Base-by-base conservation (phyloP, 2,113 vertebrate genomes). In the Leuciscus idus region DNA sequence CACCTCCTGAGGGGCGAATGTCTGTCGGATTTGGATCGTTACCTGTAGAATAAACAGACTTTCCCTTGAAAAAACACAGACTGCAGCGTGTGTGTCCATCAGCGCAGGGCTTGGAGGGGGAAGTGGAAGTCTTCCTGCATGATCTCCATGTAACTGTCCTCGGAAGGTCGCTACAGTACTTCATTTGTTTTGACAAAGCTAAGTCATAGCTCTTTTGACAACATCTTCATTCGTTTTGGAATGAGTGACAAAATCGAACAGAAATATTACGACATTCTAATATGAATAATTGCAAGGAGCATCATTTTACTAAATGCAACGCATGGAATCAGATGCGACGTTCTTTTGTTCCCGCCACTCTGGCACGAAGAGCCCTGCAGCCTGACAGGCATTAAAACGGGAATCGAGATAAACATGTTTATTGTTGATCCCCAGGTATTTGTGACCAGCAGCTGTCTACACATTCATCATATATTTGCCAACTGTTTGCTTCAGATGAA, bases 1-100 rank as follows among this genome's bases (percentile, higher is more conserved):
- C 90, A 88, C 92, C 93, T 95, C 94, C 93, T 93, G 93, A 93
- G 93, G 92, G 93, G 89, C 88, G 91, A 48, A 92, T 88, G 91
- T 91, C 93, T 94, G 93, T 90, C 87, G 90, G 93, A 93, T 93
- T 92, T 91, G 92, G 93, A 93, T 93, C 91, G 90, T 94, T 94
- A 95, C 93, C 92, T 93, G 92, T 89, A 91, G 93, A 93, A 93
- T 93, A 93, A 94, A 94, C 92, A 94, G 89, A 85, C 73, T 89
- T 89, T 90, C 91, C 93, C 91, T 91, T 92, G 93, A 93, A 91
- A 93, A 94, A 91, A 91, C 93, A 93, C 91, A 23, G 64, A 23
- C 46, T 74, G 30, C 19, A 88, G 92, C 85, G 86, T 84, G 81
- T 90, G 92, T 90, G 92, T 95, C 94, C 89, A 90, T 94, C 94